A percentile compares a stretch with the other conserved stretches of the same genome.
These are phyloP conservation scores for Channa striata DNA, from an alignment of 2,797 vertebrate genomes.

Conservation along the genomic window DNA sequence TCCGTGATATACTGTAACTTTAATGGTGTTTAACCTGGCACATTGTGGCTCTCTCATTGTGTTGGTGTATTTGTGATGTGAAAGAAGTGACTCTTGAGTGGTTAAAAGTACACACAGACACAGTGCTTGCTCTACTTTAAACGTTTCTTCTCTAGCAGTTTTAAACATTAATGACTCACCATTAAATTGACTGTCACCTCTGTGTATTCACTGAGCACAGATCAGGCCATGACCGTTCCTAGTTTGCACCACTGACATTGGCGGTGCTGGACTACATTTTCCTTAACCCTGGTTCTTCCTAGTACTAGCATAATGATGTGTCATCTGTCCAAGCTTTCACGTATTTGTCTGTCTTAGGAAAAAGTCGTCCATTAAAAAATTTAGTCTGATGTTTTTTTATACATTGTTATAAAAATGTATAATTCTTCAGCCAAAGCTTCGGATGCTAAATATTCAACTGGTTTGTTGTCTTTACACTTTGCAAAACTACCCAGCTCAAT, in stretches of 20 bases:
- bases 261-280: background rate
- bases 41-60: constrained; percentile 39
- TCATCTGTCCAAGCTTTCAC: background rate
- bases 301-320: background rate
- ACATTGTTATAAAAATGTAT: no score
- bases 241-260: background rate
- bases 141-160: constrained; percentile 46
- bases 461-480: no score
- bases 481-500: no score
- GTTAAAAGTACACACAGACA: constrained; percentile 43
- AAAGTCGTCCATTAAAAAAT: no score
- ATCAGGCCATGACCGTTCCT: background rate
- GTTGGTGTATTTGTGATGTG: constrained; percentile 28
- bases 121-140: constrained; percentile 31
- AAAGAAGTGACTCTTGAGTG: constrained; percentile 40
- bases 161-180: constrained; percentile 49
- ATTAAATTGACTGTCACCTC: constrained; percentile 21
- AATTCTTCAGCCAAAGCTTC: no score
- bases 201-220: constrained; percentile 42
- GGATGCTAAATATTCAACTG: no score
- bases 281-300: background rate
- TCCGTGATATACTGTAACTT: constrained; percentile 34
- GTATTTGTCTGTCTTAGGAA: background rate
- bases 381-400: no score
- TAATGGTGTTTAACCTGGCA: constrained; percentile 51